Percentiles rank a stretch among this genome's conserved stretches.
These are phyloP conservation scores for Amblyopsis hoosieri DNA, from an alignment of 2,797 vertebrate species.

Conservation along the genomic window DNA sequence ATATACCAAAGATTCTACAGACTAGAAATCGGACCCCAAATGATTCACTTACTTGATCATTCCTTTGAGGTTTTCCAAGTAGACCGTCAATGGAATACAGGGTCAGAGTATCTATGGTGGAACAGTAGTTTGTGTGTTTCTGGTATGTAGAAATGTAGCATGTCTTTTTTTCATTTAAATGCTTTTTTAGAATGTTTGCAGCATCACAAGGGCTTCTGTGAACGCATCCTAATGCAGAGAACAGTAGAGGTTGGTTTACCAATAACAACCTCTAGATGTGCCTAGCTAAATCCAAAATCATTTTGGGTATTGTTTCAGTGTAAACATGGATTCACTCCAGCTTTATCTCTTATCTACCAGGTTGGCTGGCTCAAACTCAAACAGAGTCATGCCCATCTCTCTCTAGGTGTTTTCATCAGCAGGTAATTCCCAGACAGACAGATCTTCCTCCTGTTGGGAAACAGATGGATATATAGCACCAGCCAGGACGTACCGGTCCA, in stretches of 20 bases:
- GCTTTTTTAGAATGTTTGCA: too few relatives aligned
- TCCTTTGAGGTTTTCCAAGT: too few relatives aligned
- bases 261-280: neutral
- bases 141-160: too few relatives aligned
- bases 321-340: neutral
- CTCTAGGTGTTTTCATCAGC: conserved; percentile 67
- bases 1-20: too few relatives aligned
- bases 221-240: neutral
- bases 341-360: conserved; percentile 16
- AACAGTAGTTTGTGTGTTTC: too few relatives aligned
- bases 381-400: conserved; percentile 26
- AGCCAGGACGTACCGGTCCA: conserved; percentile 52
- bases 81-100: too few relatives aligned
- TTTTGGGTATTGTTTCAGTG: neutral
- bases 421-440: conserved; percentile 67
- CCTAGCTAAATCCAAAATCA: neutral
- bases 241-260: neutral
- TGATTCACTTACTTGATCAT: too few relatives aligned
- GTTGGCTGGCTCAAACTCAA: conserved; percentile 31
- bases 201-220: neutral
- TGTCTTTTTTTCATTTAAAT: too few relatives aligned
- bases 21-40: too few relatives aligned
- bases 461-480: conserved; percentile 57
- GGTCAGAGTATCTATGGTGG: too few relatives aligned
- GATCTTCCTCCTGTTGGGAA: conserved; percentile 66